Base-by-base conservation (phyloP, 2,113 vertebrate species). In the Xenopus tropicalis region DNA sequence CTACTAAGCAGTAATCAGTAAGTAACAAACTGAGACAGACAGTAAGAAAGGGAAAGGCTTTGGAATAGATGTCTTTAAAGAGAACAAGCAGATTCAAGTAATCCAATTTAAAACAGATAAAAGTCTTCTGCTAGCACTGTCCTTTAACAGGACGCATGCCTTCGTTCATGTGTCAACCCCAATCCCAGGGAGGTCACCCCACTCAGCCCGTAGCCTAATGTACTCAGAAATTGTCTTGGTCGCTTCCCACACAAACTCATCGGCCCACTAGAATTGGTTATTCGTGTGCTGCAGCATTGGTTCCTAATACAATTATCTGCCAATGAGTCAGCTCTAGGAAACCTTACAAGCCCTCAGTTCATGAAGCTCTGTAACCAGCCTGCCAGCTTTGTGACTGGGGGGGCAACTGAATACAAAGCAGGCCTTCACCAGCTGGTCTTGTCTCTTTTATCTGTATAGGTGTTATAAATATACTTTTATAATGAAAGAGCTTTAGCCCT, bases 21-120 rank as follows among this genome's bases (percentile, higher is more conserved):
- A 84, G 89, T 87, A 90, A 91, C 86, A 85, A 82, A 75, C 86
- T 87, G 83, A 84, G 85, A 88, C 84, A 85, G 86, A 79, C 82
- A 82, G 87, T 77, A 80, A 80, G 82, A 54, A 84, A 85, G 85
- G 78, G 81, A 82, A 81, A 81, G 82, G 85, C 84, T 83, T 86
- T 85, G 85, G 79, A 89, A 85, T 82, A 77, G 82, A 88, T 89
- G 84, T 89, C 88, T 90, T 87, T 91, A 91, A 90, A 91, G 88
- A 92, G 89, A 91, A 91, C 91, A 92, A 91, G 90, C 88, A 90
- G 85, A 88, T 88, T 82, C 86, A 87, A 90, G 90, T 91, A 93
- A 92, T 91, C 87, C 89, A 92, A 93, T 91, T 92, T 91, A 91
- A 86, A 86, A 82, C 81, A 91, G 91, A 92, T 89, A 91, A 92